These are phyloP conservation scores for Mythimna pallens DNA, from an alignment of 2,888 invertebrate genomes.

Conservation along the genomic window DNA sequence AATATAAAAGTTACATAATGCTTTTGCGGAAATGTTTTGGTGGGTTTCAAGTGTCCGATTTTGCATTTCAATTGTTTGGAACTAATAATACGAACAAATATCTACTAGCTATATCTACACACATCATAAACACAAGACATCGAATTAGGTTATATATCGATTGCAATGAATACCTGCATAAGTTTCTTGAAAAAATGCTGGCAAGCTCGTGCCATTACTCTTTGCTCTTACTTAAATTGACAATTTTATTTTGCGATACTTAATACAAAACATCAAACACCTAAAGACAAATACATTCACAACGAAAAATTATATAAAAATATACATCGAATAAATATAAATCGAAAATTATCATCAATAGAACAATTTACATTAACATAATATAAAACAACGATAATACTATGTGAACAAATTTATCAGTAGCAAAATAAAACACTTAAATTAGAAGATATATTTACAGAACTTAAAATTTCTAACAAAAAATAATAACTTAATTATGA, in stretches of 20 bases:
- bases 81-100: conserved; percentile 75
- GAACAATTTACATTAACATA: conserved; percentile 86
- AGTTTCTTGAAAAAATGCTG: conserved; percentile 65
- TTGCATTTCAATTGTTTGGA: conserved; percentile 72
- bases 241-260: conserved; percentile 57
- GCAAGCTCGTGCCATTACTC: conserved; percentile 80
- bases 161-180: conserved; percentile 57
- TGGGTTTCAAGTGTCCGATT: conserved; percentile 79
- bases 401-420: conserved; percentile 82
- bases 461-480: conserved; percentile 87
- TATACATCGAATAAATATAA: conserved; percentile 88
- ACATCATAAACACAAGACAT: conserved; percentile 65
- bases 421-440: conserved; percentile 87
- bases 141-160: conserved; percentile 56
- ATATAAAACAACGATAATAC: conserved; percentile 89
- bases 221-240: conserved; percentile 53
- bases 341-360: conserved; percentile 78
- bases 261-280: conserved; percentile 76
- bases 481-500: conserved; percentile 87
- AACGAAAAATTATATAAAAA: conserved; percentile 82
- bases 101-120: conserved; percentile 72
- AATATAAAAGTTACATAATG: conserved; percentile 49
- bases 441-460: conserved; percentile 87
- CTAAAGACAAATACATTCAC: conserved; percentile 80
- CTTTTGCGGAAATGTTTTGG: conserved; percentile 69